Evolutionary conservation across 2,888 invertebrate species (phyloP).

Genomic region (Phlogophora meticulosa): DNA sequence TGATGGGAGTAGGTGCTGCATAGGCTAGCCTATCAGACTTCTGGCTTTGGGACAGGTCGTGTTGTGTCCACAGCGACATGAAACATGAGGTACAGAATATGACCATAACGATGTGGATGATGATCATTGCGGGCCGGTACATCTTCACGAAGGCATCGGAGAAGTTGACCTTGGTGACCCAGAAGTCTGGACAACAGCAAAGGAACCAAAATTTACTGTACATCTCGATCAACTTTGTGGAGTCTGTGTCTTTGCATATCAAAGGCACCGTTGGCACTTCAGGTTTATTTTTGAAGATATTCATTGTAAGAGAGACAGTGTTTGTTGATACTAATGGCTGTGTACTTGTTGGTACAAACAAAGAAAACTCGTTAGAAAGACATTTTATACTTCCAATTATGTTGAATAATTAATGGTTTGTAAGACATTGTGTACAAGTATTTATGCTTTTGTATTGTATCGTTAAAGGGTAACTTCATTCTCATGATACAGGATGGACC

Average conservation of each 20-base stretch:
- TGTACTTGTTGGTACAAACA: neutral
- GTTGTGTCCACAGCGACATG: constrained; percentile 44
- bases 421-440: neutral
- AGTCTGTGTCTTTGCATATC: constrained; percentile 12
- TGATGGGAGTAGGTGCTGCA: constrained; percentile 26
- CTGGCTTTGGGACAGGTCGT: constrained; percentile 29
- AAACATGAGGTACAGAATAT: constrained; percentile 37
- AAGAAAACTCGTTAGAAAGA: constrained; percentile 3
- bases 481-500: neutral
- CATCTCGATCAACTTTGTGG: constrained; percentile 26
- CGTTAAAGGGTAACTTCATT: constrained; percentile 3
- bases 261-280: neutral
- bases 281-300: constrained; percentile 8
- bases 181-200: constrained; percentile 48
- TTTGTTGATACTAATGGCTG: too few species aligned
- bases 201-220: constrained; percentile 50
- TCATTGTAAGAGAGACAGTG: constrained; percentile 1
- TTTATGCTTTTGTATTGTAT: neutral
- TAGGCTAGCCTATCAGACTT: constrained; percentile 40
- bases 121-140: constrained; percentile 28
- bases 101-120: constrained; percentile 34
- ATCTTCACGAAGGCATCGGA: constrained; percentile 29
- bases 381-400: constrained; percentile 15
- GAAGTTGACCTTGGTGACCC: constrained; percentile 33
- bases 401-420: constrained; percentile 24